phyloP scores from a whole-genome alignment of 2,888 invertebrate species.

The Bombyx huttoni region DNA sequence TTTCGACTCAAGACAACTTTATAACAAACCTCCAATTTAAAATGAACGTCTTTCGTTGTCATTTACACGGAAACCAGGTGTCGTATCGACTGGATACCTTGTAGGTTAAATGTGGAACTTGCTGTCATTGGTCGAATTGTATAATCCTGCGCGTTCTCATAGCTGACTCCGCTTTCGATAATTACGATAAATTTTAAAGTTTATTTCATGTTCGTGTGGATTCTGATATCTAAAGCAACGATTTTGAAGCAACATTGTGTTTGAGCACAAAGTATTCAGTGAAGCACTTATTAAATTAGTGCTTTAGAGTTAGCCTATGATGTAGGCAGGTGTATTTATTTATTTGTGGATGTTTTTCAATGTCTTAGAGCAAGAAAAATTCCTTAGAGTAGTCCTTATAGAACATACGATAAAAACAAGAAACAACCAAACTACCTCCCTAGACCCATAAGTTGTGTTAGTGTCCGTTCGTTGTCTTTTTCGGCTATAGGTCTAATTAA shows the following conservation, averaged over 20 bases:
- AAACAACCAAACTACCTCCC: no score
- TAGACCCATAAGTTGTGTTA: no score
- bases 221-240: constrained; percentile 43
- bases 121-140: constrained; percentile 30
- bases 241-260: constrained; percentile 46
- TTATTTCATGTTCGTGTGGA: constrained; percentile 37
- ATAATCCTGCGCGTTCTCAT: constrained; percentile 18
- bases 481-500: no score
- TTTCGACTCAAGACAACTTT: constrained; percentile 60
- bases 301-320: constrained; percentile 37
- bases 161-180: constrained; percentile 28
- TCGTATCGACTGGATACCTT: constrained; percentile 27
- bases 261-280: constrained; percentile 2
- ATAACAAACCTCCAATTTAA: constrained; percentile 40
- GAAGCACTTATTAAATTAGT: constrained; percentile 52
- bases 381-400: no score
- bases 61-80: constrained; percentile 10
- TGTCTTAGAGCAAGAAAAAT: no score
- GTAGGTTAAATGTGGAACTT: constrained; percentile 39
- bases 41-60: not conserved
- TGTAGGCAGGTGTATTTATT: no score
- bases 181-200: constrained; percentile 44
- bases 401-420: no score
- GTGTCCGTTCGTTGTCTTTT: no score
- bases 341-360: no score